Percentiles rank a stretch among this genome's conserved stretches.
Conservation (phyloP, 2,888 invertebrate genomes). For the Aporophyla nigra region DNA sequence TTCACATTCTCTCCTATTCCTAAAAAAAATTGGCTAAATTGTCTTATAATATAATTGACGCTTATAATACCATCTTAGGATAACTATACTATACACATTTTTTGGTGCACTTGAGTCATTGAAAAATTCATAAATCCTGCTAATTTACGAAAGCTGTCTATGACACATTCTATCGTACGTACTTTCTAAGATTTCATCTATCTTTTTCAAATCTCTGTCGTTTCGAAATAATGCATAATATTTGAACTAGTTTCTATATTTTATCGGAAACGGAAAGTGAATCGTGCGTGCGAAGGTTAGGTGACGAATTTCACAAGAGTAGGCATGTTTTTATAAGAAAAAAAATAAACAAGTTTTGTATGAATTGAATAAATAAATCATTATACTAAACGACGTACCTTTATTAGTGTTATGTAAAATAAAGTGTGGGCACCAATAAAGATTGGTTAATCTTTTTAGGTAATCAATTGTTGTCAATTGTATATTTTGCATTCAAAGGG, state of each 20-base stretch:
- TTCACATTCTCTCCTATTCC: no score
- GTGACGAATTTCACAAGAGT: constrained; percentile 36
- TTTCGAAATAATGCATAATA: constrained; percentile 37
- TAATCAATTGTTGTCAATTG: neutral
- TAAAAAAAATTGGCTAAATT: neutral
- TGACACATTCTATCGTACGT: constrained; percentile 26
- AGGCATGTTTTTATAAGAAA: neutral
- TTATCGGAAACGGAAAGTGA: constrained; percentile 52
- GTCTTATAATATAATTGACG: no score
- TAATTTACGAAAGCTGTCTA: neutral
- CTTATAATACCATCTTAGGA: neutral
- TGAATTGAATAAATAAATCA: neutral
- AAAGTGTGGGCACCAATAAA: neutral
- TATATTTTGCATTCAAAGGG: neutral
- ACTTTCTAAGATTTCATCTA: constrained; percentile 40
- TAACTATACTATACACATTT: no score
- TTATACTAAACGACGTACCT: constrained; percentile 11
- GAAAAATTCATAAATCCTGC: no score
- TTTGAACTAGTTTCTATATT: constrained; percentile 50
- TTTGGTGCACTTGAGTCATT: neutral
- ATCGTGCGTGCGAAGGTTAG: constrained; percentile 19
- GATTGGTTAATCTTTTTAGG: neutral
- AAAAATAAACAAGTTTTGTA: constrained; percentile 7
- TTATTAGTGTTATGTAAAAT: neutral
- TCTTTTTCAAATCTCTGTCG: constrained; percentile 7